Base-by-base conservation (phyloP, 2,888 invertebrate genomes). In the Girardia tigrina region DNA sequence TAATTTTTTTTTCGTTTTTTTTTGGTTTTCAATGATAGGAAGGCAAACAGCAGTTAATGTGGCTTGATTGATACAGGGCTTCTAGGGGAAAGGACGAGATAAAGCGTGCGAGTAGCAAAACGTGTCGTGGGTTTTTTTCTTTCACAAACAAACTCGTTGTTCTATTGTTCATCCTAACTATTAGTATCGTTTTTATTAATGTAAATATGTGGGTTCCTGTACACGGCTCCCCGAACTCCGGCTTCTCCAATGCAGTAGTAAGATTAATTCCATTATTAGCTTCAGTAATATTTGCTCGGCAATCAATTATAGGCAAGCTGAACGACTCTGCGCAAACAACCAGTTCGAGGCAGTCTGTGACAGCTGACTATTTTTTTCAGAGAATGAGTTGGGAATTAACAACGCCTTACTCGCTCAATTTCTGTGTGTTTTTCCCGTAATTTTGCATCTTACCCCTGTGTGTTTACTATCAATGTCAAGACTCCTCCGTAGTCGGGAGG, bases 61-160 rank as follows among this genome's bases (percentile, higher is more conserved):
- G 23, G 56, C 56, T 12, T 56, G 56, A 56, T 56, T 56, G 56
- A 56, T 12, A n/a, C 56, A 56, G 56, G 56, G 4, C 56, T 56
- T 56, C 56, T 36, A n/a, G n/a, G 56, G 23, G 56, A 56, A 4
- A 56, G 56, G 23, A 56, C n/a, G n/a, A n/a, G 56, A 56, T 56
- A 56, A 56, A n/a, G 56, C 56, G 56, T 56, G 56, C 56, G 56
- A 56, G 56, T n/a, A 56, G 56, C 56, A 56, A 56, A 56, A 56
- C 56, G 56, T 56, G 56, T 56, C 56, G n/a, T 56, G 23, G 4
- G n/a, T 56, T 56, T 36, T 36, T 56, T 56, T n/a, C 56, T n/a
- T 23, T 56, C 8, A 56, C 56, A 56, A 56, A 56, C 56, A 56
- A n/a, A 2, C 56, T 56, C 56, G 56, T 56, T 20, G 8, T 56